phyloP scores from a whole-genome alignment of 2,797 vertebrate species.

The Anomalospiza imberbis region DNA sequence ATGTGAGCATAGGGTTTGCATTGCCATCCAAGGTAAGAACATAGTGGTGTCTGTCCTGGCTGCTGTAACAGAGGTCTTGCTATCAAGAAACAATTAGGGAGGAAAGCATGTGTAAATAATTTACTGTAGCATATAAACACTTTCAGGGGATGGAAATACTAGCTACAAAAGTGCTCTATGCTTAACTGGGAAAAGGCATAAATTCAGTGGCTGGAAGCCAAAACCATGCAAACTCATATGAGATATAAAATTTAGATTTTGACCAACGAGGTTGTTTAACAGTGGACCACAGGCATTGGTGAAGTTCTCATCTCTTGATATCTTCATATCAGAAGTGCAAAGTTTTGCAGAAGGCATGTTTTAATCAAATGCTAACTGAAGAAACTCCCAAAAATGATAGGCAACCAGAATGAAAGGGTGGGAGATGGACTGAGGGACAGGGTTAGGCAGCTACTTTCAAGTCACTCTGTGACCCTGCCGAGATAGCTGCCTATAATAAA shows the following conservation, averaged over 20 bases:
- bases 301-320: background rate
- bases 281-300: background rate
- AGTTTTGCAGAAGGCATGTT: background rate
- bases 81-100: background rate
- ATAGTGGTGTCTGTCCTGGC: background rate
- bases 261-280: background rate
- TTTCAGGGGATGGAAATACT: background rate
- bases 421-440: background rate
- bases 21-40: background rate
- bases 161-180: background rate
- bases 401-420: background rate
- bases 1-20: background rate
- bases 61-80: background rate
- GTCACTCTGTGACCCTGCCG: background rate
- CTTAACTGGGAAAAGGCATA: background rate
- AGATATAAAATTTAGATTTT: background rate
- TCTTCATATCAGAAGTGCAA: background rate
- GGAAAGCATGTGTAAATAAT: background rate
- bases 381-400: background rate
- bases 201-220: background rate
- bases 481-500: background rate
- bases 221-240: background rate
- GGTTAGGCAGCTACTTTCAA: background rate
- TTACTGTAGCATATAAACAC: background rate
- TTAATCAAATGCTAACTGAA: background rate